phyloP scores from a whole-genome alignment of 1,140 invertebrate species.

The Saxidomus purpurata region DNA sequence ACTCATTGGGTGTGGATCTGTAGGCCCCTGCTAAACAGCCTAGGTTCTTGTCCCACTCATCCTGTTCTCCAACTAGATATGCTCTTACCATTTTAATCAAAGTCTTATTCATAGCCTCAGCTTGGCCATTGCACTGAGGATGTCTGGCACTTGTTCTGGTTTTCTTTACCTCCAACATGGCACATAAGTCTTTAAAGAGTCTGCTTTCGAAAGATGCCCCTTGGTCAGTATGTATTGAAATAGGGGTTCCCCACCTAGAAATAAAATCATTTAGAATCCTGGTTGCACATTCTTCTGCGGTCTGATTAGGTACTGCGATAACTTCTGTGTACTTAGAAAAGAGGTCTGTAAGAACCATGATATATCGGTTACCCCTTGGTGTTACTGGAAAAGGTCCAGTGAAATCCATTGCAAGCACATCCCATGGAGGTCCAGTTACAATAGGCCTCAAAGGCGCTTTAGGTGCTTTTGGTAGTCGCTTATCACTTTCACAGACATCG shows the following conservation, averaged over 20 bases:
- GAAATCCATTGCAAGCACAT: neutral
- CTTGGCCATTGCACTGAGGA: slow-evolving; percentile 15
- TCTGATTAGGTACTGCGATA: neutral
- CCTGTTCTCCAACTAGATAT: slow-evolving; percentile 37
- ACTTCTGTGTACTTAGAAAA: slow-evolving; percentile 7
- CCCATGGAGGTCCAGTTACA: neutral
- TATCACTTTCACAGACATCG: neutral
- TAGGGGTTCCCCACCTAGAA: neutral
- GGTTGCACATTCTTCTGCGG: neutral
- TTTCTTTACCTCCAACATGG: slow-evolving; percentile 15
- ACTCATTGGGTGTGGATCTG: slow-evolving; percentile 36
- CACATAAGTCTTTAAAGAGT: slow-evolving; percentile 3
- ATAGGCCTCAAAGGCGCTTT: neutral
- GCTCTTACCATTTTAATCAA: slow-evolving; percentile 47
- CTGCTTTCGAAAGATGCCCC: slow-evolving; percentile 17
- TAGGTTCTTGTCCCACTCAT: slow-evolving; percentile 48
- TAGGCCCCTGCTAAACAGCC: slow-evolving; percentile 45
- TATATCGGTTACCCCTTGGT: neutral
- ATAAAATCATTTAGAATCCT: slow-evolving; percentile 14
- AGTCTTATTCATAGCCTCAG: neutral
- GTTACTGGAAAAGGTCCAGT: slow-evolving; percentile 18
- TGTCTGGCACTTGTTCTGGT: slow-evolving; percentile 20
- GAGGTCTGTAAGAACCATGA: neutral
- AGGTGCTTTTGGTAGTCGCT: neutral
- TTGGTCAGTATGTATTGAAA: neutral